Conservation (phyloP, 2,888 invertebrate species). For the Diplolepis rosae region DNA sequence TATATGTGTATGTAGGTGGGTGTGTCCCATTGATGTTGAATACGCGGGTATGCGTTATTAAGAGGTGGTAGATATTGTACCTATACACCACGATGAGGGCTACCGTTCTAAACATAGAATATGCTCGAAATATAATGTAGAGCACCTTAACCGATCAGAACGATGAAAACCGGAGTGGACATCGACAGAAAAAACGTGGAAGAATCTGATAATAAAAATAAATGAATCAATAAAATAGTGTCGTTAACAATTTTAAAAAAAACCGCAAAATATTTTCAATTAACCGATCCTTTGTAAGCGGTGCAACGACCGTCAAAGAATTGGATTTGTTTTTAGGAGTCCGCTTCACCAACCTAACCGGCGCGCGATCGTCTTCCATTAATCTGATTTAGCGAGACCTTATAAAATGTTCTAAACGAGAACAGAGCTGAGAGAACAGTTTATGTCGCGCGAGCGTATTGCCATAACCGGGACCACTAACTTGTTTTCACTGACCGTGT, state of each 20-base stretch:
- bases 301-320: background rate
- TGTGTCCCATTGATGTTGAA: conserved; percentile 28
- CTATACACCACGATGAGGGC: conserved; percentile 45
- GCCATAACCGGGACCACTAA: conserved; percentile 30
- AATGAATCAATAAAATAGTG: background rate
- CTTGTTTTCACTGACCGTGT: conserved; percentile 24
- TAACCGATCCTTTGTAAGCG: background rate
- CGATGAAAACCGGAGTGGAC: conserved; percentile 33
- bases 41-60: conserved; percentile 28
- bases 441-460: conserved; percentile 29
- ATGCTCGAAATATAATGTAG: conserved; percentile 71
- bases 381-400: conserved; percentile 62
- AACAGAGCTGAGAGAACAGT: conserved; percentile 35
- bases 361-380: conserved; percentile 37
- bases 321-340: background rate
- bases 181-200: conserved; percentile 28
- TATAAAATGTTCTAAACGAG: conserved; percentile 52
- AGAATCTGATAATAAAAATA: background rate
- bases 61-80: conserved; percentile 13
- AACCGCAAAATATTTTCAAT: background rate
- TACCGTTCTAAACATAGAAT: conserved; percentile 68
- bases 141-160: conserved; percentile 57
- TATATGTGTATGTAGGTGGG: conserved; percentile 30
- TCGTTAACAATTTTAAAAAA: background rate
- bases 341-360: background rate